Evolutionary conservation across 2,113 vertebrate species (phyloP), one percentile per base, ranked within the genome.

Genomic region (Myotis yumanensis): DNA sequence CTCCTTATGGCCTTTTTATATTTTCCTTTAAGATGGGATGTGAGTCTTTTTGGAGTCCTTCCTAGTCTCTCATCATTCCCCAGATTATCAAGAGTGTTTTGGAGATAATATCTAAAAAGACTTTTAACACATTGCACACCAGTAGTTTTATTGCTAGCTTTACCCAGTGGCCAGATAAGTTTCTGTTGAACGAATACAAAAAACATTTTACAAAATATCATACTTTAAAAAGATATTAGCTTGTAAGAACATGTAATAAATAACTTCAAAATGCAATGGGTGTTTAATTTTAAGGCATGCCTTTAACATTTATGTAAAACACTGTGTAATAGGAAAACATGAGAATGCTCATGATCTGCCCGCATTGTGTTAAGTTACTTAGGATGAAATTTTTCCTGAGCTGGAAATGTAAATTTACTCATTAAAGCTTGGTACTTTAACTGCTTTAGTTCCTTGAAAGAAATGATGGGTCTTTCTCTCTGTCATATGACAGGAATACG

Each of bases 401-500:
- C 3, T 73, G 10, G 73, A 77, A 14, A 71, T 81, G 35, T 40
- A 76, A 81, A 75, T 90, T 95, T 52, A 46, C 28, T 90, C 16
- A 72, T 86, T 68, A 95, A 93, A 95, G 75, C 16, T 89, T 71
- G 66, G 40, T 30, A 51, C n/a, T 88, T 88, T 88, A 88, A 54
- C 28, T 82, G 20, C 25, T 72, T 66, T 35, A 57, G 32, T 84
- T 84, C 71, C 43, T 90, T 93, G 52, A 77, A 66, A 57, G 23
- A 64, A 35, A 79, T 79, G 30, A 14, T 51, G 43, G 28, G 69
- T 85, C 43, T 16, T 37, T 84, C 15, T 72, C 32, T 84, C 51
- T 83, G n/a, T 93, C 37, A 10, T 15, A 6, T 54, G 59, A 46
- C 28, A 62, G 22, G 37, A 69, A 3, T 16, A 43, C 62, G 80